Percentiles rank a stretch among this genome's conserved stretches.
phyloP scores from a whole-genome alignment of 2,888 invertebrate species.

The Conops quadrifasciatus region DNA sequence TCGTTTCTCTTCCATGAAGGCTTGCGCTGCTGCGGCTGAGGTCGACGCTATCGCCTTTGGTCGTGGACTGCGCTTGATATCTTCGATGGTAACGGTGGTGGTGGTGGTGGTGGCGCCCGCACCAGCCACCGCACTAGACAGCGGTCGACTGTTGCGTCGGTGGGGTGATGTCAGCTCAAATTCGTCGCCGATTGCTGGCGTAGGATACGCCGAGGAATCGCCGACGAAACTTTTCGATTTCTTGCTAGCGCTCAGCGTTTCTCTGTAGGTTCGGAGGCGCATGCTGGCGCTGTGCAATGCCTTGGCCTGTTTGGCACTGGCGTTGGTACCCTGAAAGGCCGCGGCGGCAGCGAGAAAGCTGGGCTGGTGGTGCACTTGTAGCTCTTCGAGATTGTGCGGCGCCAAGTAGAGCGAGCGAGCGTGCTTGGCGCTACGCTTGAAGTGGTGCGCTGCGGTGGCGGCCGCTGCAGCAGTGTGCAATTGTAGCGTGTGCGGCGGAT shows the following conservation, averaged over 20 bases:
- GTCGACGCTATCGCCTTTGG: constrained; percentile 55
- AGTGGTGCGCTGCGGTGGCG: constrained; percentile 60
- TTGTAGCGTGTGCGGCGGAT: constrained; percentile 53
- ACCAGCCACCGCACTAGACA: constrained; percentile 54
- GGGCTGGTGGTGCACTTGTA: constrained; percentile 62
- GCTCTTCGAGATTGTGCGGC: constrained; percentile 63
- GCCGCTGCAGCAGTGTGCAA: constrained; percentile 60
- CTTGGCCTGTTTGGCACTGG: constrained; percentile 63
- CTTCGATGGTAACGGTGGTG: constrained; percentile 58
- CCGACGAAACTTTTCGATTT: constrained; percentile 66
- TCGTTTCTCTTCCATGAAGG: constrained; percentile 63
- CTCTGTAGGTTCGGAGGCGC: constrained; percentile 62
- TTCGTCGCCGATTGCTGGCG: constrained; percentile 51
- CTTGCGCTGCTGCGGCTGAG: constrained; percentile 54
- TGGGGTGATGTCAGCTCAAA: constrained; percentile 64
- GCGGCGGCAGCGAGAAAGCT: constrained; percentile 60
- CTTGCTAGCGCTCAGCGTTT: constrained; percentile 62
- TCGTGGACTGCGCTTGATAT: constrained; percentile 64
- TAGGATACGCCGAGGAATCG: constrained; percentile 55
- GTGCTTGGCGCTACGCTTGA: constrained; percentile 63
- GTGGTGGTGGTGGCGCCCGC: constrained; percentile 52
- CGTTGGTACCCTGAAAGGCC: constrained; percentile 63
- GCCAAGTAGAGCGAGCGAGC: constrained; percentile 64
- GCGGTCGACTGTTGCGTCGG: constrained; percentile 64
- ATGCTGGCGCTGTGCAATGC: constrained; percentile 64